Percentiles rank a stretch among this genome's conserved stretches.
phyloP scores from a whole-genome alignment of 2,888 invertebrate genomes.

The Drosophila melanocephala region DNA sequence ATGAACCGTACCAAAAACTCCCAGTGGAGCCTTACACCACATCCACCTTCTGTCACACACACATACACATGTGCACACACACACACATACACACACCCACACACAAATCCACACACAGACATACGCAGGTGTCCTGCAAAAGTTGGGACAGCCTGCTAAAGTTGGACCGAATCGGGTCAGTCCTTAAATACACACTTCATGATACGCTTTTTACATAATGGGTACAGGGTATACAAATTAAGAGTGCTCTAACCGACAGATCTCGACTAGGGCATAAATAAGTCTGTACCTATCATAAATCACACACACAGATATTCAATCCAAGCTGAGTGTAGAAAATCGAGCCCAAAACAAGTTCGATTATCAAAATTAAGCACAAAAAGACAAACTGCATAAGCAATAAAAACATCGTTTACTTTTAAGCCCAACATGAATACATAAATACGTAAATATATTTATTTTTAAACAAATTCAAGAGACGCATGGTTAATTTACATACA shows the following conservation, averaged over 20 bases:
- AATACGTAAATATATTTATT: background rate
- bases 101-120: background rate
- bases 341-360: background rate
- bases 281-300: background rate
- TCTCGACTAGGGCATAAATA: background rate
- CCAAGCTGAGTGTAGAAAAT: background rate
- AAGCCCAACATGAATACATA: background rate
- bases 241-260: background rate
- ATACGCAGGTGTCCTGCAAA: conserved; percentile 7
- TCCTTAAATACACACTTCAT: conserved; percentile 1
- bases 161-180: conserved; percentile 4
- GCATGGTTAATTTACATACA: background rate
- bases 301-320: background rate
- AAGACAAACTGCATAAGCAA: background rate
- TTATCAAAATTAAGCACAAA: background rate
- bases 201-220: background rate
- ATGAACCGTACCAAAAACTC: conserved; percentile 25
- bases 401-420: background rate
- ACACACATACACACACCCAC: background rate
- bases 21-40: conserved; percentile 37
- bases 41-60: background rate
- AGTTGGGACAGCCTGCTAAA: conserved; percentile 5
- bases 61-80: conserved; percentile 1
- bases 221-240: conserved; percentile 3
- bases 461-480: background rate